Conservation (phyloP, 2,113 vertebrate species). For the Grammomys dolichurus region DNA sequence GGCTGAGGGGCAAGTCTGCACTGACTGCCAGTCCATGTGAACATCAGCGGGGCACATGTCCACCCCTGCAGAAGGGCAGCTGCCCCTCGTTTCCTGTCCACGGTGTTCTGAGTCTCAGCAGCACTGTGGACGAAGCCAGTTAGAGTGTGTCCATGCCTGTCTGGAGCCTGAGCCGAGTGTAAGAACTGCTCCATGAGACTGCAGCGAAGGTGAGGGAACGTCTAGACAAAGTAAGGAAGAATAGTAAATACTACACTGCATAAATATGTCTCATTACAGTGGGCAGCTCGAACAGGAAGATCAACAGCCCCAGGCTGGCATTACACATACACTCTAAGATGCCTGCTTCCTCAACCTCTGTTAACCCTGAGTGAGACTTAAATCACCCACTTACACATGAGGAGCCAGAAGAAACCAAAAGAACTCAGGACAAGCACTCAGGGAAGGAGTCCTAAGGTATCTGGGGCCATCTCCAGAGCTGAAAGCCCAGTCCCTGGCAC, state of each 20-base stretch:
- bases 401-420: background rate
- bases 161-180: rapidly evolving
- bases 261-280: background rate
- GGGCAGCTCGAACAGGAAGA: too few species aligned
- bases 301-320: background rate
- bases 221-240: constrained; percentile 12
- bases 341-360: rapidly evolving
- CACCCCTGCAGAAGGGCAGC: rapidly evolving
- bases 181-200: background rate
- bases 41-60: rapidly evolving
- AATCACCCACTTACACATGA: background rate
- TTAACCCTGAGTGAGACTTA: too few species aligned
- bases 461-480: background rate
- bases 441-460: rapidly evolving
- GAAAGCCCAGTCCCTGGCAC: background rate
- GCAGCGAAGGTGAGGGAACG: background rate
- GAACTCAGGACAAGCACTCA: rapidly evolving
- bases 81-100: background rate
- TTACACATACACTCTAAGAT: rapidly evolving
- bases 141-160: background rate
- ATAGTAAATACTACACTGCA: background rate
- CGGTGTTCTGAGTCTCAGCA: background rate
- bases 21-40: rapidly evolving
- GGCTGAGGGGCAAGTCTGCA: rapidly evolving
- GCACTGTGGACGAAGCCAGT: rapidly evolving